phyloP scores from a whole-genome alignment of 2,888 invertebrate genomes.

The Lamproptera curius region DNA sequence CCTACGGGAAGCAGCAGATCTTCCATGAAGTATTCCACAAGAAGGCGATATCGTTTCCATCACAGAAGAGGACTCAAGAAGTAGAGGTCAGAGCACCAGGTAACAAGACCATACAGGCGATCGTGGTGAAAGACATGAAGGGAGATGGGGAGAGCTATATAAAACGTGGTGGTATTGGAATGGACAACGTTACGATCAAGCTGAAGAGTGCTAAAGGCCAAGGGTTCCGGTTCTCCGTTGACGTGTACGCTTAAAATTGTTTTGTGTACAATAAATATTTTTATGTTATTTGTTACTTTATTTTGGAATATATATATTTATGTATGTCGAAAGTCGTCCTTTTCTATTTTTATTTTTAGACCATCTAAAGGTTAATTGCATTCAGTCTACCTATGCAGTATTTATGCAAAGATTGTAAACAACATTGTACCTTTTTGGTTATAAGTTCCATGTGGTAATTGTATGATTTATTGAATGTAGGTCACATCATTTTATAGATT shows the following conservation, averaged over 20 bases:
- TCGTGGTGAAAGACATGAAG: constrained; percentile 31
- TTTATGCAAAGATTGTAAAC: too few species aligned
- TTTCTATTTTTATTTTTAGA: too few species aligned
- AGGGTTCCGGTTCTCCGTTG: constrained; percentile 26
- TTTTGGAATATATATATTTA: too few species aligned
- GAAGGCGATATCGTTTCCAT: constrained; percentile 18
- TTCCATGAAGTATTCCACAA: constrained; percentile 22
- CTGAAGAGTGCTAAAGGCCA: constrained; percentile 26
- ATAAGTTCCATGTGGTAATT: too few species aligned
- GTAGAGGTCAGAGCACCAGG: constrained; percentile 22
- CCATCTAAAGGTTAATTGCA: too few species aligned
- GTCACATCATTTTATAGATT: too few species aligned
- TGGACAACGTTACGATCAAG: constrained; percentile 30
- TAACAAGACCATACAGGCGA: constrained; percentile 27
- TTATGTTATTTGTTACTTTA: too few species aligned
- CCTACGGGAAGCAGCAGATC: constrained; percentile 18
- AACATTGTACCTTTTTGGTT: too few species aligned
- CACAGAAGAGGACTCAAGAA: constrained; percentile 22
- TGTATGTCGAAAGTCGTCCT: too few species aligned
- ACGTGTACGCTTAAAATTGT: constrained; percentile 1
- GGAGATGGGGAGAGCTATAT: constrained; percentile 32
- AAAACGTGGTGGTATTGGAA: constrained; percentile 33
- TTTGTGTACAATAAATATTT: too few species aligned
- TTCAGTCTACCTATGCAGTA: too few species aligned
- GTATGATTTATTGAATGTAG: too few species aligned